These are phyloP conservation scores for Abrostola tripartita DNA, from an alignment of 2,888 invertebrate species.

Conservation along the genomic window DNA sequence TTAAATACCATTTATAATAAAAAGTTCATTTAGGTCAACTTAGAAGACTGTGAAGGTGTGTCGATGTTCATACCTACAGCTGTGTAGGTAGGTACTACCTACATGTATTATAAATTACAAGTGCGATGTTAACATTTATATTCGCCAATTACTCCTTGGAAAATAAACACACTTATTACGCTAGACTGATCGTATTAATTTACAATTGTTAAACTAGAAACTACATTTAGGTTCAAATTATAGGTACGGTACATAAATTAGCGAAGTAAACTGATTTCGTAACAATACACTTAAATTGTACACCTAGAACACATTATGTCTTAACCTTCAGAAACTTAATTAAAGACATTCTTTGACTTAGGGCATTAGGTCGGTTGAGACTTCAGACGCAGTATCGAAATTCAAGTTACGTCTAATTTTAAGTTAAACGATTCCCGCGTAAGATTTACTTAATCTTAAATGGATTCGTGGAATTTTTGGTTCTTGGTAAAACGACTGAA, in stretches of 20 bases:
- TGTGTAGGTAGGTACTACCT: no score
- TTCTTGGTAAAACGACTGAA: not conserved
- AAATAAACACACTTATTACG: not conserved
- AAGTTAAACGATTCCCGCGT: slow-evolving; percentile 13
- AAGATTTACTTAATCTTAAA: slow-evolving; percentile 12
- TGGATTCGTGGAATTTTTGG: slow-evolving; percentile 3
- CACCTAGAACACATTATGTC: slow-evolving; percentile 3
- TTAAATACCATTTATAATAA: no score
- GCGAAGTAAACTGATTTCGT: slow-evolving; percentile 12
- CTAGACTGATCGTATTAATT: not conserved
- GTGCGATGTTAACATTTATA: no score
- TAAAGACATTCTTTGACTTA: slow-evolving; percentile 23
- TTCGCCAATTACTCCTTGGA: not conserved
- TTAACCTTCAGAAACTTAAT: slow-evolving; percentile 40
- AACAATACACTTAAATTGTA: slow-evolving; percentile 9
- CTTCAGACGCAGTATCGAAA: slow-evolving; percentile 13
- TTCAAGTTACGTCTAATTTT: slow-evolving; percentile 7
- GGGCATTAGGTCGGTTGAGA: slow-evolving; percentile 5
- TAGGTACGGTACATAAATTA: slow-evolving; percentile 9
- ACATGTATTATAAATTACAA: no score
- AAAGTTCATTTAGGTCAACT: no score
- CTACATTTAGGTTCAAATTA: not conserved
- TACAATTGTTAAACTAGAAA: not conserved
- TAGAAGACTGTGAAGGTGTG: no score
- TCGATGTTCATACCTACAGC: no score